Evolutionary conservation across 2,113 vertebrate species (phyloP).

Genomic region (Euleptes europaea): DNA sequence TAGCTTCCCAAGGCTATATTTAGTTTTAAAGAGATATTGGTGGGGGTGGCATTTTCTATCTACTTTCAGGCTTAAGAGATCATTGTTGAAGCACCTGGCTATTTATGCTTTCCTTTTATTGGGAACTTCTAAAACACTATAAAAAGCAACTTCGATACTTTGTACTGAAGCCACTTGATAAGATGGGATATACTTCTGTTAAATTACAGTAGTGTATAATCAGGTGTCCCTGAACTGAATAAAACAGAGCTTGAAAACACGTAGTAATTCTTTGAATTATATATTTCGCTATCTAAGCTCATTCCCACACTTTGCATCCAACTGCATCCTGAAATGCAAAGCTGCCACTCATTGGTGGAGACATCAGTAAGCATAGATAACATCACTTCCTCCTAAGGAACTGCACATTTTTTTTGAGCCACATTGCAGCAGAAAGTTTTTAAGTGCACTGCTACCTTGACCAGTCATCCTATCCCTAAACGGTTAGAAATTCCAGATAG

Average conservation of each 20-base stretch:
- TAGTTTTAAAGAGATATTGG: not conserved
- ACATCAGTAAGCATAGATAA: too few relatives aligned
- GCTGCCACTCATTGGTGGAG: too few relatives aligned
- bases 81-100: not conserved
- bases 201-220: not conserved
- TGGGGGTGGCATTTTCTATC: not conserved
- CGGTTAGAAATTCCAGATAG: not conserved
- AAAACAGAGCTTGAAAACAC: not conserved
- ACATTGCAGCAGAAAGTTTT: too few relatives aligned
- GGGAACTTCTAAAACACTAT: not conserved
- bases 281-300: too few relatives aligned
- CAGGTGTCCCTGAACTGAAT: not conserved
- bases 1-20: not conserved
- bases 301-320: too few relatives aligned
- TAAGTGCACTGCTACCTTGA: too few relatives aligned
- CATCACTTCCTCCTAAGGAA: too few relatives aligned
- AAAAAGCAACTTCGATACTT: not conserved
- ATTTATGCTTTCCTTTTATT: not conserved
- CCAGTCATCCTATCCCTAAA: not conserved
- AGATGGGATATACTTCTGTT: not conserved
- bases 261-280: too few relatives aligned
- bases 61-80: not conserved
- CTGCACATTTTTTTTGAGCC: too few relatives aligned
- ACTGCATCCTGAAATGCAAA: too few relatives aligned
- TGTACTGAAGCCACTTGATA: not conserved